A percentile compares a stretch with the other conserved stretches of the same genome.
Conservation (phyloP, 2,113 vertebrate species). For the Chlamydotis undulata region DNA sequence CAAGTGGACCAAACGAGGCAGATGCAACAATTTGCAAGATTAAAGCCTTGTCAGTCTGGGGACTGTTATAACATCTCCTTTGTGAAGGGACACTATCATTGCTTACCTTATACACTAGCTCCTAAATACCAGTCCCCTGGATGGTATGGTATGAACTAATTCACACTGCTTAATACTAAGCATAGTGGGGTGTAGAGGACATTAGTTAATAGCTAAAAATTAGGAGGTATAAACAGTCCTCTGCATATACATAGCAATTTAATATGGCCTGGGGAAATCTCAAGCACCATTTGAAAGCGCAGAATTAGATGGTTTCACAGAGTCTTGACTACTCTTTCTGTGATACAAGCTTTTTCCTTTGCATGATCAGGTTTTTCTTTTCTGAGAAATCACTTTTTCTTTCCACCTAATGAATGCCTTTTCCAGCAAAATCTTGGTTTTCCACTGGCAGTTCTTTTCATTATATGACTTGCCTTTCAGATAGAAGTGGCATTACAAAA, state of each 20-base stretch:
- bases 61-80: background rate
- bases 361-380: background rate
- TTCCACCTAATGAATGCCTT: background rate
- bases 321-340: background rate
- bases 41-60: background rate
- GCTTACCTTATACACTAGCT: background rate
- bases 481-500: background rate
- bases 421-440: background rate
- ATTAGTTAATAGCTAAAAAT: background rate
- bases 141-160: background rate
- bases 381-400: background rate
- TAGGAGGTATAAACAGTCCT: background rate
- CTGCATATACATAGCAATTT: background rate
- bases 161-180: background rate
- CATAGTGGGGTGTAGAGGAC: background rate
- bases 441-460: background rate
- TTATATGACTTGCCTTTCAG: background rate
- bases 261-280: background rate
- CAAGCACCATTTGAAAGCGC: background rate
- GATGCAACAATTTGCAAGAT: background rate
- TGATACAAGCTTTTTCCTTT: background rate
- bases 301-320: background rate
- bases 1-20: background rate
- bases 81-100: background rate
- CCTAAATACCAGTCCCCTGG: background rate